These are phyloP conservation scores for Gastrophysa polygoni DNA, from an alignment of 2,888 invertebrate genomes.

Conservation along the genomic window DNA sequence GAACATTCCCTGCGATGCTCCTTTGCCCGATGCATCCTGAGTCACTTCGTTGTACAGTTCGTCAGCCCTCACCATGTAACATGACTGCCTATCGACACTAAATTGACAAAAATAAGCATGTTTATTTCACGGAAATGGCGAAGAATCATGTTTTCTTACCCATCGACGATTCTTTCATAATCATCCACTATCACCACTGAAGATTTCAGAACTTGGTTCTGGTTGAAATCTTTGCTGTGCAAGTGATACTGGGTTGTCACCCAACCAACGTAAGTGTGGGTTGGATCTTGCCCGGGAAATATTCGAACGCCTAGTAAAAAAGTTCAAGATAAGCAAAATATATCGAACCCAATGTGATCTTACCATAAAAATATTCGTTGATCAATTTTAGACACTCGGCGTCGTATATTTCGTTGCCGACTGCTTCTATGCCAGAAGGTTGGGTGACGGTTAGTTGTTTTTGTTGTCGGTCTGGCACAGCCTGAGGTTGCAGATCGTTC, in stretches of 20 bases:
- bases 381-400: conserved; percentile 86
- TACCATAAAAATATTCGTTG: conserved; percentile 96
- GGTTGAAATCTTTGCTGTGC: conserved; percentile 89
- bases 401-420: conserved; percentile 88
- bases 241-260: conserved; percentile 97
- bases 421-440: conserved; percentile 76
- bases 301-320: conserved; percentile 67
- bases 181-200: conserved; percentile 83
- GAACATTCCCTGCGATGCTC: conserved; percentile 95
- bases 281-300: conserved; percentile 94
- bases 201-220: conserved; percentile 81
- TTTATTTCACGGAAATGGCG: neutral
- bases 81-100: conserved; percentile 93
- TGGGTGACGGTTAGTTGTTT: conserved; percentile 77
- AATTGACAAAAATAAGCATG: conserved; percentile 6
- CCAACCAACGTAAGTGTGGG: conserved; percentile 97
- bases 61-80: conserved; percentile 97
- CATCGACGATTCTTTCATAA: conserved; percentile 76
- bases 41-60: conserved; percentile 94
- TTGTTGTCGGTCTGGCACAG: conserved; percentile 70
- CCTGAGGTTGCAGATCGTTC: conserved; percentile 61
- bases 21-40: conserved; percentile 88
- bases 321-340: neutral
- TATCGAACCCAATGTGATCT: conserved; percentile 2
- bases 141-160: conserved; percentile 59